A percentile compares a stretch with the other conserved stretches of the same genome.
These are phyloP conservation scores for Eospalax fontanierii DNA, from an alignment of 2,797 vertebrate genomes.

Conservation along the genomic window DNA sequence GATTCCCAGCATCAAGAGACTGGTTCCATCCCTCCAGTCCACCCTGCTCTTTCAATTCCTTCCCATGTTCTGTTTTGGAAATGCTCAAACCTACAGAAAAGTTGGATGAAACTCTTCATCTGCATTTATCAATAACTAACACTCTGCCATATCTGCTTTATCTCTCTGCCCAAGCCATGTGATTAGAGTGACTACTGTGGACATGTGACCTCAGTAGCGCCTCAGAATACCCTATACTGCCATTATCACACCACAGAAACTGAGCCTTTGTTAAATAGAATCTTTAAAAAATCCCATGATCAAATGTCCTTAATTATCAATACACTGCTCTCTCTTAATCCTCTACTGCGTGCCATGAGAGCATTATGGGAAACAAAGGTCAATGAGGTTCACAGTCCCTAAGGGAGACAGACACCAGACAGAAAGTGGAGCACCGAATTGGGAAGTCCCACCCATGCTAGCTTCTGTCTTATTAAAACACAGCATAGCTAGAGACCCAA, in stretches of 20 bases:
- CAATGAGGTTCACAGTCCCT: neutral
- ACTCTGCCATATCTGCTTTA: neutral
- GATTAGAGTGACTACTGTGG: neutral
- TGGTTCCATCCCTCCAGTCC: rapidly evolving
- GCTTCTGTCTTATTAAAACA: neutral
- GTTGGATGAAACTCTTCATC: neutral
- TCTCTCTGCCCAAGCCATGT: neutral
- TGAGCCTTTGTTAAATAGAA: neutral
- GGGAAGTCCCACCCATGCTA: neutral
- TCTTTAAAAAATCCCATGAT: neutral
- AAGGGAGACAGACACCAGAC: neutral
- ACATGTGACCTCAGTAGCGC: neutral
- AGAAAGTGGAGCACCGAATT: rapidly evolving
- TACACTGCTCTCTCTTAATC: neutral
- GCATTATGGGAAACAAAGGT: neutral
- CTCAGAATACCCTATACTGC: neutral
- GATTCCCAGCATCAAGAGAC: neutral
- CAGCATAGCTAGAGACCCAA: neutral
- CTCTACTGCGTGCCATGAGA: neutral
- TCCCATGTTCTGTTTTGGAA: conserved; percentile 5
- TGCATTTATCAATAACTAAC: neutral
- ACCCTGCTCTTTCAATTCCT: neutral
- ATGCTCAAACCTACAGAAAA: neutral
- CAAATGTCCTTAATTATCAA: neutral
- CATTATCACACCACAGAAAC: neutral